phyloP scores from a whole-genome alignment of 2,797 vertebrate genomes.

The Huso huso region DNA sequence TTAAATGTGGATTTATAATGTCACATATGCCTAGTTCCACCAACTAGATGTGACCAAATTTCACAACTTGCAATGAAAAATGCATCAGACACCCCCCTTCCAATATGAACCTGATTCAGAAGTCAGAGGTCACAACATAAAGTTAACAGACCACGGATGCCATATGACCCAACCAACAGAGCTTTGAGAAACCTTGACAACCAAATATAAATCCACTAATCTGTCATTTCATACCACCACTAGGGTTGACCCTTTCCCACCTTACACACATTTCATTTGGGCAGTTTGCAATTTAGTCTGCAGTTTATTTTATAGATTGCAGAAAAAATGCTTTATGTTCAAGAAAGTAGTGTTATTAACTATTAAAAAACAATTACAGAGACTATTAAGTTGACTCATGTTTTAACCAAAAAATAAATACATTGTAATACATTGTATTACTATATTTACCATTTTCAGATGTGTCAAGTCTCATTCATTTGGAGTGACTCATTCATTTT shows the following conservation, averaged over 20 bases:
- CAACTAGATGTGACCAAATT: constrained; percentile 29
- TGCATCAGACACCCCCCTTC: constrained; percentile 48
- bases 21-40: constrained; percentile 10
- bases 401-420: too few relatives aligned
- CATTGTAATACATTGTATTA: too few relatives aligned
- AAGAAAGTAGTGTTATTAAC: background rate
- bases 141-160: constrained; percentile 39
- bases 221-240: constrained; percentile 29
- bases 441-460: too few relatives aligned
- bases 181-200: constrained; percentile 32
- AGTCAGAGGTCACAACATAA: constrained; percentile 43
- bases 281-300: constrained; percentile 7
- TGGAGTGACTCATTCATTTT: too few relatives aligned
- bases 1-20: too few relatives aligned
- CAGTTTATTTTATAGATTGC: constrained; percentile 6
- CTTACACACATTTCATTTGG: constrained; percentile 3
- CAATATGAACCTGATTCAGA: constrained; percentile 23
- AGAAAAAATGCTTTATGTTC: constrained; percentile 4
- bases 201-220: constrained; percentile 27
- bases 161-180: constrained; percentile 38
- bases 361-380: background rate
- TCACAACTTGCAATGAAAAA: constrained; percentile 40
- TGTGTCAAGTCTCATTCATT: too few relatives aligned
- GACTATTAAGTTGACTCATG: background rate
- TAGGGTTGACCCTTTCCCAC: background rate